A percentile compares a stretch with the other conserved stretches of the same genome.
These are phyloP conservation scores for Jordanella pulchra DNA, from an alignment of 2,797 vertebrate genomes.

Conservation along the genomic window DNA sequence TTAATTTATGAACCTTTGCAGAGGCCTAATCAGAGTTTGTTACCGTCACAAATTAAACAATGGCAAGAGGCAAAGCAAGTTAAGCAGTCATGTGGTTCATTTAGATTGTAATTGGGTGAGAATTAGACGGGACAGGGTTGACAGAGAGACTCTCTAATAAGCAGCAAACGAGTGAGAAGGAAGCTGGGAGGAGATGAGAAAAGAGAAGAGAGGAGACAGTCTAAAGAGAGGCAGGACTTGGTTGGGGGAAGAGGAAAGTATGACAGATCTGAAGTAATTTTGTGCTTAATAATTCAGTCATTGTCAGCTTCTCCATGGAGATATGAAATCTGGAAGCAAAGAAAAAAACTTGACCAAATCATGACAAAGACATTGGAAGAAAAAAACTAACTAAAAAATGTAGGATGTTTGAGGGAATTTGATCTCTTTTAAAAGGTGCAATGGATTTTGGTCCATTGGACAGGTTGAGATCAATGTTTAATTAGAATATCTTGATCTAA, in stretches of 20 bases:
- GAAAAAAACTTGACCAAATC: not conserved
- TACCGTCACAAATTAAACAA: constrained; percentile 77
- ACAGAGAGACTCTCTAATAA: constrained; percentile 67
- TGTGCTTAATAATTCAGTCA: not conserved
- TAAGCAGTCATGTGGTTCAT: constrained; percentile 73
- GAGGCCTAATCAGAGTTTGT: constrained; percentile 71
- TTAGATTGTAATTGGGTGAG: constrained; percentile 77
- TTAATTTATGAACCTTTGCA: constrained; percentile 71
- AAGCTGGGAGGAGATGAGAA: constrained; percentile 24
- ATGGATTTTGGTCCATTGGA: constrained; percentile 1
- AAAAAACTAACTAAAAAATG: not conserved
- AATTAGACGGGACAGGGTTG: constrained; percentile 73
- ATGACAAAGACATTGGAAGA: not conserved
- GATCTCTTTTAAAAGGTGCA: not conserved
- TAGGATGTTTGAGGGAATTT: not conserved
- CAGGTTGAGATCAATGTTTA: not conserved
- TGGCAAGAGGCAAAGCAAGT: constrained; percentile 69
- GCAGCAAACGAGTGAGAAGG: constrained; percentile 59
- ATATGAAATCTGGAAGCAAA: not conserved
- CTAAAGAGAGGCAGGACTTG: not conserved
- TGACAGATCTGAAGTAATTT: not conserved
- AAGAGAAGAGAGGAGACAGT: not conserved
- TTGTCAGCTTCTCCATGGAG: not conserved
- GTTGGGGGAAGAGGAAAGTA: not conserved
- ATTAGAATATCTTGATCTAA: not conserved